Conservation (phyloP, 92 coral and sea anemone genomes). For the Nematostella vectensis region DNA sequence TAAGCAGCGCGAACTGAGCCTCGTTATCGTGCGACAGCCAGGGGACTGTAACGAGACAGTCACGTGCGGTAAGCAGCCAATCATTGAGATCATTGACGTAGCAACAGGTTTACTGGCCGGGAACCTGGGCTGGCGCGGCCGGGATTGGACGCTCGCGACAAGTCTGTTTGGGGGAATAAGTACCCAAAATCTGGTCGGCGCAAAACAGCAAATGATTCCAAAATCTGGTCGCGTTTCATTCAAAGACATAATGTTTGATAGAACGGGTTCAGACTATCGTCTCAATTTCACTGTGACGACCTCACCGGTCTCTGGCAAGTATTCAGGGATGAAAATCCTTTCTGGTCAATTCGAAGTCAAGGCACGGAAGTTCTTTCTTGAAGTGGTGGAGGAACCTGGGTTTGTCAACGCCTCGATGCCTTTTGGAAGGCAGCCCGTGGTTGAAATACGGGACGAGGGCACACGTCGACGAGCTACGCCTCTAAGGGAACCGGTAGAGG, state of each 20-base stretch:
- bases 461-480: constrained; percentile 68
- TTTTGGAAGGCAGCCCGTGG: constrained; percentile 63
- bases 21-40: constrained; percentile 72
- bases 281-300: constrained; percentile 48
- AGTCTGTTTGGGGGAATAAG: constrained; percentile 29
- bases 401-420: constrained; percentile 58
- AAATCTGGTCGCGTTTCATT: constrained; percentile 55
- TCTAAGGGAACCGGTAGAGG: constrained; percentile 42
- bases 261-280: constrained; percentile 37
- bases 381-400: constrained; percentile 34
- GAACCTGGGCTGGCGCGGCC: constrained; percentile 69
- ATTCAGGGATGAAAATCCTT: constrained; percentile 38
- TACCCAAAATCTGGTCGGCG: constrained; percentile 22
- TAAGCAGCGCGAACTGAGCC: constrained; percentile 46
- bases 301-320: constrained; percentile 38
- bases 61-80: constrained; percentile 58
- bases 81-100: constrained; percentile 56
- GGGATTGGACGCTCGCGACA: constrained; percentile 43
- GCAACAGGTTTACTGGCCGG: constrained; percentile 43
- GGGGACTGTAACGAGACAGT: constrained; percentile 78
- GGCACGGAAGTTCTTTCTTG: constrained; percentile 52
- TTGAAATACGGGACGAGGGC: constrained; percentile 80
- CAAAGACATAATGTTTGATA: constrained; percentile 47
- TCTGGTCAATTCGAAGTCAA: constrained; percentile 56
- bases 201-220: constrained; percentile 40